These are phyloP conservation scores for Eupithecia inturbata DNA, from an alignment of 2,888 invertebrate species.

Conservation along the genomic window DNA sequence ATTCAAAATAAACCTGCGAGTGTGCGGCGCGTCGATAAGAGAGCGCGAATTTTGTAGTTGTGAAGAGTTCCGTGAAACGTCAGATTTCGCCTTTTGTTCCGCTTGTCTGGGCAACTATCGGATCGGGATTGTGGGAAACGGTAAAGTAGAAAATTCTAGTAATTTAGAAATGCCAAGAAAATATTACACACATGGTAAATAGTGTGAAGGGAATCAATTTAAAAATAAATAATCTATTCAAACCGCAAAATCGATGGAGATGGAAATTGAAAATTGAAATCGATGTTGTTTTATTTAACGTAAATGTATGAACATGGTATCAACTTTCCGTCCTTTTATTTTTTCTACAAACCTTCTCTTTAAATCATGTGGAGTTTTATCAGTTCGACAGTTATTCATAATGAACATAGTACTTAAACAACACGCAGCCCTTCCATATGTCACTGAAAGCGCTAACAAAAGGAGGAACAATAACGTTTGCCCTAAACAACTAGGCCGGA, in stretches of 20 bases:
- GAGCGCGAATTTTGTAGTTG: conserved; percentile 48
- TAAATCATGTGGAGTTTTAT: too few species aligned
- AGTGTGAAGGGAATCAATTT: neutral
- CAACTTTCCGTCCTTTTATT: too few species aligned
- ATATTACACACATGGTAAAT: neutral
- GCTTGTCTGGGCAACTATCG: conserved; percentile 34
- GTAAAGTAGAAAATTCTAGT: conserved; percentile 8
- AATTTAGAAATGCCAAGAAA: neutral
- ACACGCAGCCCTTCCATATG: too few species aligned
- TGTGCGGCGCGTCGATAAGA: conserved; percentile 56
- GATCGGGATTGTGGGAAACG: conserved; percentile 11
- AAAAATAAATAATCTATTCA: neutral
- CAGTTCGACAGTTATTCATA: too few species aligned
- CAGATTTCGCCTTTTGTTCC: conserved; percentile 30
- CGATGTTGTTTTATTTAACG: neutral
- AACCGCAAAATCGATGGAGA: neutral
- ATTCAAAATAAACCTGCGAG: conserved; percentile 64
- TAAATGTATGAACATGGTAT: too few species aligned
- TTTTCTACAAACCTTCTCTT: too few species aligned
- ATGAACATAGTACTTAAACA: too few species aligned
- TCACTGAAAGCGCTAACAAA: too few species aligned
- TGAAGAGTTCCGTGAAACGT: conserved; percentile 30
- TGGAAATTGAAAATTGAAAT: neutral
- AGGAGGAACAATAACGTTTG: too few species aligned
- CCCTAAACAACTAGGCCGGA: too few species aligned